Conservation (phyloP, 2,113 vertebrate species). For the Pungitius pungitius region DNA sequence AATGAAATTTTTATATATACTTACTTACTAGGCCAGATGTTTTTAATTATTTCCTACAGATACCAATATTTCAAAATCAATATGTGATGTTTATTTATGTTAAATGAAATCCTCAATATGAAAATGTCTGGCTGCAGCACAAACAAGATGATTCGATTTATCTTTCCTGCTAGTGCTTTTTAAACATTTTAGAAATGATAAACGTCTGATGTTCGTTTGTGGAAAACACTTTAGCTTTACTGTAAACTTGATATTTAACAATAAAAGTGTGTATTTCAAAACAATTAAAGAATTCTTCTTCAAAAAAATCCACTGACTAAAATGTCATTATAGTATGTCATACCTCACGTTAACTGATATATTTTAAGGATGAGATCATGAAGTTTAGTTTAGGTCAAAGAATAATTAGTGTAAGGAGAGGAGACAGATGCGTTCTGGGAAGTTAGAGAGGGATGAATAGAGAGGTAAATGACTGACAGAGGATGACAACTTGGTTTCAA, state of each 20-base stretch:
- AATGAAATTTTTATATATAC: too few species aligned
- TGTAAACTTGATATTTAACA: not conserved
- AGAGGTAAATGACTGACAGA: constrained; percentile 2
- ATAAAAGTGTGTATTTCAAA: not conserved
- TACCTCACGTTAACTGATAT: not conserved
- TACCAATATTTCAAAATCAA: too few species aligned
- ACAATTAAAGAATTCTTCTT: not conserved
- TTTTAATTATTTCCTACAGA: too few species aligned
- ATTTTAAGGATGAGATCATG: not conserved
- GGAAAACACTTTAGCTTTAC: not conserved
- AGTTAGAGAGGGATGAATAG: not conserved
- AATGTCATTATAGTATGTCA: not conserved
- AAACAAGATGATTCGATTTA: too few species aligned
- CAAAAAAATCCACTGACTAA: too few species aligned
- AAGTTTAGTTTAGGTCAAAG: not conserved
- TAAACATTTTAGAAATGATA: too few species aligned
- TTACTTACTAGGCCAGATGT: too few species aligned
- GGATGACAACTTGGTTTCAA: not conserved
- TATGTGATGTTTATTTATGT: too few species aligned
- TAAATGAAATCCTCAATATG: too few species aligned
- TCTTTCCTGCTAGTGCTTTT: too few species aligned
- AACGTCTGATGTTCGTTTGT: too few species aligned
- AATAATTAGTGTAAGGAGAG: not conserved
- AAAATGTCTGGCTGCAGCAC: too few species aligned
- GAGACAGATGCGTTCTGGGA: not conserved